Percentiles rank a stretch among this genome's conserved stretches.
phyloP scores from a whole-genome alignment of 2,888 invertebrate species.

The Eledone cirrhosa region DNA sequence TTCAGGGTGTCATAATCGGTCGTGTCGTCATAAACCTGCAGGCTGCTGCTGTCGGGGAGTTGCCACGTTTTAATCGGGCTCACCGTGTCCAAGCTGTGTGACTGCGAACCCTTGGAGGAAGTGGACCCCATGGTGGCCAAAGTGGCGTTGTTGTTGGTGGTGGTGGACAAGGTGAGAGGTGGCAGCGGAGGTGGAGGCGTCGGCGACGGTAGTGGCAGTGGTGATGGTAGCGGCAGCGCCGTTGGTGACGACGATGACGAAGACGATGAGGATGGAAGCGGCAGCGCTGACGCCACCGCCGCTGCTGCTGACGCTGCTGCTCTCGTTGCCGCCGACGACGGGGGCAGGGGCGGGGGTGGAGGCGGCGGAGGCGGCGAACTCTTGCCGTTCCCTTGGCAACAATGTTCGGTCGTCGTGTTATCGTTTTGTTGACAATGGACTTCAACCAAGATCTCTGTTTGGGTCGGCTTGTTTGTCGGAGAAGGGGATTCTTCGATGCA shows the following conservation, averaged over 20 bases:
- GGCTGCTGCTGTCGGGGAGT: constrained; percentile 28
- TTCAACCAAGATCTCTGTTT: constrained; percentile 48
- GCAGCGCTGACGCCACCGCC: not conserved
- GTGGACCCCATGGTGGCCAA: not conserved
- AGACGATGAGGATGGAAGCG: not conserved
- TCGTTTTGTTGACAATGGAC: constrained; percentile 39
- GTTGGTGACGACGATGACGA: constrained; percentile 12
- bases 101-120: constrained; percentile 34
- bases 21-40: constrained; percentile 49
- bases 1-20: constrained; percentile 58
- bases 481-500: constrained; percentile 37
- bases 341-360: not conserved
- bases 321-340: not conserved
- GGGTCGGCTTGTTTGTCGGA: constrained; percentile 35
- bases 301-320: too few species aligned
- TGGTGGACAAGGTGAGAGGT: not conserved
- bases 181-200: not conserved
- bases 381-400: constrained; percentile 26
- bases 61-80: constrained; percentile 34
- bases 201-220: not conserved
- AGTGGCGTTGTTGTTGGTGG: constrained; percentile 8
- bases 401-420: constrained; percentile 1
- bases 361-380: constrained; percentile 25
- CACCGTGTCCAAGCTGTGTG: constrained; percentile 48
- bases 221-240: not conserved